A percentile compares a stretch with the other conserved stretches of the same genome.
These are phyloP conservation scores for Elmis aenea DNA, from an alignment of 2,888 invertebrate genomes.

Conservation along the genomic window DNA sequence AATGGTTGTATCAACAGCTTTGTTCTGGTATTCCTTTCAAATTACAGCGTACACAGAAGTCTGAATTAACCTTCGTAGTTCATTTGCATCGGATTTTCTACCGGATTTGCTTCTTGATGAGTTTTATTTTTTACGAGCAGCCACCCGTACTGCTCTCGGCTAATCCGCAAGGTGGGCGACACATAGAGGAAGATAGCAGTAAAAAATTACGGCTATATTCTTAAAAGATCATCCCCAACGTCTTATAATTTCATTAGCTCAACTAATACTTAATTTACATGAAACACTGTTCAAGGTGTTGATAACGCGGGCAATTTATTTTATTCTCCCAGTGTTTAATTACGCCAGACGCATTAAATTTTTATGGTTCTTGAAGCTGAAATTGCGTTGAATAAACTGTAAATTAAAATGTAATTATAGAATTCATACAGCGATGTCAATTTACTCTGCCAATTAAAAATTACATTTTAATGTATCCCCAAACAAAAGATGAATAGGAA, in stretches of 20 bases:
- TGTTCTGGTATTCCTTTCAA: no score
- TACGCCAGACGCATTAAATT: slow-evolving; percentile 10
- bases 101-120: slow-evolving; percentile 36
- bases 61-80: slow-evolving; percentile 33
- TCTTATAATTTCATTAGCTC: slow-evolving; percentile 33
- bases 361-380: no score
- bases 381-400: no score
- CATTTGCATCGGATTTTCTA: slow-evolving; percentile 35
- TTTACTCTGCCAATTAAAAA: no score
- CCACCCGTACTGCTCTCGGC: slow-evolving; percentile 14
- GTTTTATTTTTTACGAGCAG: slow-evolving; percentile 36
- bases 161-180: slow-evolving; percentile 18
- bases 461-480: no score
- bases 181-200: slow-evolving; percentile 16
- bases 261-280: slow-evolving; percentile 32
- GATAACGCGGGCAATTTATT: slow-evolving; percentile 20
- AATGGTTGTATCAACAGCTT: no score
- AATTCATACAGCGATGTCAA: no score
- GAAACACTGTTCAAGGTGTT: slow-evolving; percentile 22
- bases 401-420: no score
- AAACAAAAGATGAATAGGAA: no score
- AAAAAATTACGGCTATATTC: slow-evolving; percentile 21
- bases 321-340: slow-evolving; percentile 18
- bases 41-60: slow-evolving; percentile 21
- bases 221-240: slow-evolving; percentile 24